Percentiles rank a stretch among this genome's conserved stretches.
Evolutionary conservation across 2,888 invertebrate species (phyloP).

Genomic region (Ectobius pallidus): DNA sequence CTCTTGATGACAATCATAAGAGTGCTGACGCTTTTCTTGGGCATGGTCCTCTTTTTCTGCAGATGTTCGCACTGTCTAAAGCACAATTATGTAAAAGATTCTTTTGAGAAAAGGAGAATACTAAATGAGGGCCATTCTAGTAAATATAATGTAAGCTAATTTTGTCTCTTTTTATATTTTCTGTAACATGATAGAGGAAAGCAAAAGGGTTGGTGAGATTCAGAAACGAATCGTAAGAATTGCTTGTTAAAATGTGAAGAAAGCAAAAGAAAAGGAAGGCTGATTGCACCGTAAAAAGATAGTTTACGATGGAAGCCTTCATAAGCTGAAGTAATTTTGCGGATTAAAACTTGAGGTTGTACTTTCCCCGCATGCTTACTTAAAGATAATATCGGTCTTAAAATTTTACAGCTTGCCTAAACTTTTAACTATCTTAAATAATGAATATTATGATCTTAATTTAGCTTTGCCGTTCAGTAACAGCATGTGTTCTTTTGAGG

Average conservation of each 20-base stretch:
- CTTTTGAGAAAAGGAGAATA: background rate
- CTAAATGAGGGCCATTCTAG: background rate
- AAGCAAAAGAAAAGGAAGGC: background rate
- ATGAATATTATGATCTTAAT: background rate
- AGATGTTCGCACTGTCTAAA: conserved; percentile 1
- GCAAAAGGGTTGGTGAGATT: background rate
- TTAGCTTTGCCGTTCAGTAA: background rate
- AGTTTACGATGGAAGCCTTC: background rate
- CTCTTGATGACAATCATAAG: conserved; percentile 36
- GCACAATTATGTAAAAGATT: background rate
- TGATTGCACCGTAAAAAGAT: background rate
- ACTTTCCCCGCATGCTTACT: no score
- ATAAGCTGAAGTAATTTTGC: background rate
- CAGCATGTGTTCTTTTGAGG: no score
- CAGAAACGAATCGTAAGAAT: background rate
- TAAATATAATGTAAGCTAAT: background rate
- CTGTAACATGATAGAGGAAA: no score
- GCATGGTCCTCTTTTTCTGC: conserved; percentile 10
- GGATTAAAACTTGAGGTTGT: background rate
- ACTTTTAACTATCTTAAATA: background rate
- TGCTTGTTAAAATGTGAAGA: background rate
- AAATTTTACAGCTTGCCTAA: background rate
- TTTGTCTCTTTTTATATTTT: no score
- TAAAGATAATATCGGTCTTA: background rate
- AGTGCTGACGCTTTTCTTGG: background rate